Evolutionary conservation across 2,797 vertebrate genomes (phyloP), one percentile per base, ranked within the genome.

Genomic region (Remorina albescens): DNA sequence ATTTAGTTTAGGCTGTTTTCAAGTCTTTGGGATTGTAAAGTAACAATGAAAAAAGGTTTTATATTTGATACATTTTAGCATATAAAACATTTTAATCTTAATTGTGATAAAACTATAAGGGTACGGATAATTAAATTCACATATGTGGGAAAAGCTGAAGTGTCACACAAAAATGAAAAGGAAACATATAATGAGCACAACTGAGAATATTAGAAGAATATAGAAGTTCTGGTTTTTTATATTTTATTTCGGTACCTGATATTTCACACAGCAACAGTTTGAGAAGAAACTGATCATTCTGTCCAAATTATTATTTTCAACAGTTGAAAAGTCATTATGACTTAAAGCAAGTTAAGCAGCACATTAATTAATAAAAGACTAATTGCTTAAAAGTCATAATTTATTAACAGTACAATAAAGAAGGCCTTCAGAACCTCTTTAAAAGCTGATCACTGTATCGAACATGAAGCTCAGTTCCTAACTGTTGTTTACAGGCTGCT

Each of bases 401-500:
- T 6, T 30, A 65, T 16, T 26, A 21, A 36, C 23, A 1, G 19
- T 10, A 25, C 8, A 23, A 23, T 50, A 41, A 37, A 34, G 1
- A 50, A 3, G 23, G 44, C 1, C 18, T 21, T 18, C 34, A 23
- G 15, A 34, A 60, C 32, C 9, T 13, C 6, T 26, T 12, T 13
- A 44, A 34, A 34, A 41, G 13, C 15, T 12, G 11, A 53, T 30
- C 0, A 36, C 16, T 51, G 18, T 32, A 65, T 67, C 30, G 55
- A 6, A 6, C 42, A 46, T 5, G 18, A 37, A 50, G 30, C 36
- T 71, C 46, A 57, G 23, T 10, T 41, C 39, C 46, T 21, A 42
- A 16, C n/a, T 60, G 61, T 53, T 71, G 32, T 42, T 63, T 41
- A 71, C 75, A 49, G 37, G 26, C 34, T 26, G 0, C 12, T 41